Base-by-base conservation (phyloP, 2,888 invertebrate genomes). In the Melikaiella ostensackeni region DNA sequence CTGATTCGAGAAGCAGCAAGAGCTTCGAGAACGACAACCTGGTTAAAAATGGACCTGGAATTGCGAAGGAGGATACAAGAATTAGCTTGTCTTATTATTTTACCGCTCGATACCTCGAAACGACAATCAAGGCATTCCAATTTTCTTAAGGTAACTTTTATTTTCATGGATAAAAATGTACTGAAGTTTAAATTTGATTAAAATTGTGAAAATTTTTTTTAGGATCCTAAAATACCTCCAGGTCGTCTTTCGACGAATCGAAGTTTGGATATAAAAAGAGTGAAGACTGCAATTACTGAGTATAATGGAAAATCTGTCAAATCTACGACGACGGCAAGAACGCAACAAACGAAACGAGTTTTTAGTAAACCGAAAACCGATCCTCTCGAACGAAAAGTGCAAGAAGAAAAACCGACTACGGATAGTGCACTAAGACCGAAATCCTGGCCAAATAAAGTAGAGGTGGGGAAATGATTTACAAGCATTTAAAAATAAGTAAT, bases 1-100 rank as follows among this genome's bases (percentile, higher is more conserved):
- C 92, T 96, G 64, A 94, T 96, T 11, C 93, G 95, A 30, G 95
- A 96, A 86, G 95, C 96, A 27, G 92, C 94, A 7, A 92, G 94
- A 27, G 94, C 95, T 5, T 94, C 94, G 84, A 92, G 95, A 42
- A 94, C 94, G 13, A 93, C 93, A 8, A 93, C 94, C 0, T 95
- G 95, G 95, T 91, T 94, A 59, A 93, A 94, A 85, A 93, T 95
- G 93, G 95, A 95, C 79, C 88, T 93, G 76, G 93, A 93, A 74
- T 88, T 95, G 74, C 93, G 95, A 78, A 93, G 93, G 80, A 93
- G 94, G 84, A 94, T 95, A 75, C 95, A 95, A 87, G 94, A 94
- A 75, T 89, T 94, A 57, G 94, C 95, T 3, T 93, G 94, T 46
- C 91, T 94, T 1, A 92, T 92, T 21, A 91, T 92, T 79, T 84